phyloP scores from a whole-genome alignment of 2,888 invertebrate genomes.

The Ecdyonurus torrentis region DNA sequence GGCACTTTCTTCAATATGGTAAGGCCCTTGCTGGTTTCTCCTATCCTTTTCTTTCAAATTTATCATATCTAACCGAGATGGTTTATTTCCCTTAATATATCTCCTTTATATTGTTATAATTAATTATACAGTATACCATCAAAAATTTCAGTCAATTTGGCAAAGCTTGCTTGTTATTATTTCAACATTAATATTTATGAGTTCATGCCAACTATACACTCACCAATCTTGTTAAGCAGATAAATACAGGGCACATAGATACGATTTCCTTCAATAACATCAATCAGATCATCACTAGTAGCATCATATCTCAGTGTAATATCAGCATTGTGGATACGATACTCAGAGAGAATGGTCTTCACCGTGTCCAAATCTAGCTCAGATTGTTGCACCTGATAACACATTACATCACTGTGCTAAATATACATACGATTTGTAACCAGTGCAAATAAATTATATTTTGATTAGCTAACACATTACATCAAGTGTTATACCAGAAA shows the following conservation, averaged over 20 bases:
- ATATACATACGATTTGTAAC: background rate
- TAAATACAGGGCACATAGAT: conserved; percentile 98
- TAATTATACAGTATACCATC: too few species aligned
- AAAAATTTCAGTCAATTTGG: too few species aligned
- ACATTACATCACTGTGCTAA: background rate
- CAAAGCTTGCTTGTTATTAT: too few species aligned
- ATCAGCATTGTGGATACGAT: conserved; percentile 98
- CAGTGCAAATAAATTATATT: background rate
- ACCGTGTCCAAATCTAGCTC: conserved; percentile 91
- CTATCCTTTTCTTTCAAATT: too few species aligned
- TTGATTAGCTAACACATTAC: background rate
- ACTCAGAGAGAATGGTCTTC: conserved; percentile 90
- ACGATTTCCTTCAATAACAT: conserved; percentile 96
- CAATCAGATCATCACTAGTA: conserved; percentile 93
- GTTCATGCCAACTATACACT: conserved; percentile 12
- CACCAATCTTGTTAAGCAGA: conserved; percentile 94
- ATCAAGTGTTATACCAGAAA: too few species aligned
- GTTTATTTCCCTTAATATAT: too few species aligned
- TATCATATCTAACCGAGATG: too few species aligned
- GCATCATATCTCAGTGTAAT: conserved; percentile 89
- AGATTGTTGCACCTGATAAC: conserved; percentile 37
- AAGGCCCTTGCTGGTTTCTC: too few species aligned
- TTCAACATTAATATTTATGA: too few species aligned
- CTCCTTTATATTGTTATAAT: too few species aligned
- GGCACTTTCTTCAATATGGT: too few species aligned